Percentiles rank a stretch among this genome's conserved stretches.
These are phyloP conservation scores for Diaprepes abbreviatus DNA, from an alignment of 2,888 invertebrate species.

Conservation along the genomic window DNA sequence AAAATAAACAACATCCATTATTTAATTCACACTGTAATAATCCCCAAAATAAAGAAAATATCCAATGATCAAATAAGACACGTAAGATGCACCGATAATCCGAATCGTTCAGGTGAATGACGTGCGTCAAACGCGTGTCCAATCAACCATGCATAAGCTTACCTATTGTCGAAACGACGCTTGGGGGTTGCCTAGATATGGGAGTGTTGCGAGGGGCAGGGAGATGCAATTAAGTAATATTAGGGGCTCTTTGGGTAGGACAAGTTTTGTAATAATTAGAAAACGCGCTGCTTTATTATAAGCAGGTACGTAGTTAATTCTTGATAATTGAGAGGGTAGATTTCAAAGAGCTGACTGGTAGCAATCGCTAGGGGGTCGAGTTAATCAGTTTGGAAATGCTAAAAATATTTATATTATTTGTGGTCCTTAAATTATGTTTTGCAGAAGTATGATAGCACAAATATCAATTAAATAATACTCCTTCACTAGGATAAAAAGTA, in stretches of 20 bases:
- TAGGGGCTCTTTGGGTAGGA: constrained; percentile 34
- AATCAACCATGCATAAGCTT: constrained; percentile 55
- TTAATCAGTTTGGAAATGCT: constrained; percentile 18
- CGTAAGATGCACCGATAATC: constrained; percentile 58
- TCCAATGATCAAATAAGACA: constrained; percentile 53
- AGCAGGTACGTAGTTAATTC: constrained; percentile 47
- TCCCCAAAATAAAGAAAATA: constrained; percentile 16
- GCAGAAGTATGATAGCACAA: too few relatives aligned
- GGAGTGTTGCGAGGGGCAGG: constrained; percentile 8
- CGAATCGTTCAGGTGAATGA: constrained; percentile 57
- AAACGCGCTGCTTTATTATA: constrained; percentile 29
- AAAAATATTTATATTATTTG: neutral
- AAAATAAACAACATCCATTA: neutral
- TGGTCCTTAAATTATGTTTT: too few relatives aligned
- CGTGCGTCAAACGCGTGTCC: constrained; percentile 58
- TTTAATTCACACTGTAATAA: neutral
- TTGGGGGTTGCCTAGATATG: constrained; percentile 27
- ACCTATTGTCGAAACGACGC: constrained; percentile 46
- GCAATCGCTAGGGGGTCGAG: constrained; percentile 37
- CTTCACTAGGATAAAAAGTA: too few relatives aligned
- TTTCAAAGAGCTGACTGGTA: constrained; percentile 42
- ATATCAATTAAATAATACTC: too few relatives aligned
- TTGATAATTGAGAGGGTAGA: constrained; percentile 48
- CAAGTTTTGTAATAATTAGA: constrained; percentile 40
- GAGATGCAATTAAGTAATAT: constrained; percentile 23